Evolutionary conservation across 1,140 invertebrate species (phyloP).

Genomic region (Ostrea edulis): DNA sequence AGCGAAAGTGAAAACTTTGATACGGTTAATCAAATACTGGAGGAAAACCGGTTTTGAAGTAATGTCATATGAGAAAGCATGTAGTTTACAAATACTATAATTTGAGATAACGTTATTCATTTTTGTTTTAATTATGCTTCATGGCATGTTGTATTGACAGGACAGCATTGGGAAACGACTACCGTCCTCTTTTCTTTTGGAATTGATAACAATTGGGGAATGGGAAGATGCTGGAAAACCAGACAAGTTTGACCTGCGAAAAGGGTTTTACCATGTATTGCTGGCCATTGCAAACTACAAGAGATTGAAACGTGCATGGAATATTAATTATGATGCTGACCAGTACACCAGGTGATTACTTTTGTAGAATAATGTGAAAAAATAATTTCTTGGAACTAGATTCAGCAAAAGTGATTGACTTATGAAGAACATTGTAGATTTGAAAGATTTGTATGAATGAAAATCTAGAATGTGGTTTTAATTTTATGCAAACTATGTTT

Average conservation of each 20-base stretch:
- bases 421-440: neutral
- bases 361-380: neutral
- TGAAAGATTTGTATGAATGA: neutral
- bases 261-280: constrained; percentile 47
- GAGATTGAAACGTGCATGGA: constrained; percentile 11
- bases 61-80: too few relatives aligned
- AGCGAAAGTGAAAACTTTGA: too few relatives aligned
- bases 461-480: neutral
- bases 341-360: neutral
- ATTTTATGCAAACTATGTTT: neutral
- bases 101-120: too few relatives aligned
- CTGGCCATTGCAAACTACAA: constrained; percentile 18
- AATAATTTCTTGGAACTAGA: neutral
- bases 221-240: constrained; percentile 5
- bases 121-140: too few relatives aligned
- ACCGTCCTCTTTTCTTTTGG: constrained; percentile 38
- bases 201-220: constrained; percentile 29
- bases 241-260: constrained; percentile 18
- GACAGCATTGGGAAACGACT: neutral
- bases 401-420: neutral
- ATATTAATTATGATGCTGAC: neutral
- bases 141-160: too few relatives aligned
- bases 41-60: constrained; percentile 35
- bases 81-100: too few relatives aligned
- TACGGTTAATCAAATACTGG: constrained; percentile 42